Percentiles rank a stretch among this genome's conserved stretches.
Evolutionary conservation across 2,113 vertebrate genomes (phyloP).

Genomic region (Chinchilla lanigera): DNA sequence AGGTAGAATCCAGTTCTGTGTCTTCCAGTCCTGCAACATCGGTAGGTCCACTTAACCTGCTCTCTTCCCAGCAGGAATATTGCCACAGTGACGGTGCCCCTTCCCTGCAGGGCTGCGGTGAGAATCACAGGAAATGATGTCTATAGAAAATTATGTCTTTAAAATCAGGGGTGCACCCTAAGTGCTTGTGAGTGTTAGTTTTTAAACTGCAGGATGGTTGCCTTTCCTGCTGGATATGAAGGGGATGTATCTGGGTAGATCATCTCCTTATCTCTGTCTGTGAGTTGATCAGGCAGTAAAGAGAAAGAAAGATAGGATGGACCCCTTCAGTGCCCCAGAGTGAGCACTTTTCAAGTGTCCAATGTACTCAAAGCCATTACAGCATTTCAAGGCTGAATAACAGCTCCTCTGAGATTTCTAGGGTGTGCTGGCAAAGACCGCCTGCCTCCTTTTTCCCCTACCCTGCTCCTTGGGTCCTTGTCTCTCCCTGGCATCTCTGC

Average conservation of each 20-base stretch:
- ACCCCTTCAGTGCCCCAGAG: not conserved
- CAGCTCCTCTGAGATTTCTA: not conserved
- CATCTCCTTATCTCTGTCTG: not conserved
- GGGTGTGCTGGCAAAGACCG: not conserved
- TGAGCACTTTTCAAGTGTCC: not conserved
- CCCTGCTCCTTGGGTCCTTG: not conserved
- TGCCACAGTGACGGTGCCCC: fast-evolving
- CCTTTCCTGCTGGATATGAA: not conserved
- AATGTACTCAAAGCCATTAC: not conserved
- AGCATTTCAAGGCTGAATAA: not conserved
- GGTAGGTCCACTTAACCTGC: fast-evolving
- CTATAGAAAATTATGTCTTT: not conserved
- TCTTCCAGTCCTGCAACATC: not conserved
- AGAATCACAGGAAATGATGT: not conserved
- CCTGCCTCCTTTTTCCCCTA: fast-evolving
- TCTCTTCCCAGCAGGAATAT: not conserved
- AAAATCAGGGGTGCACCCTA: fast-evolving
- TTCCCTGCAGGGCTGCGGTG: not conserved
- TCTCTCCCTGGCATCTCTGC: not conserved
- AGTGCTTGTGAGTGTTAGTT: not conserved
- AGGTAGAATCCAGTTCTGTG: not conserved
- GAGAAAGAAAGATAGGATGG: not conserved
- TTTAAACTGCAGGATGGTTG: not conserved
- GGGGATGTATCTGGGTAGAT: not conserved
- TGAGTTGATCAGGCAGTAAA: not conserved